Evolutionary conservation across 1,140 invertebrate species (phyloP).

Genomic region (Condylostylus longicornis): DNA sequence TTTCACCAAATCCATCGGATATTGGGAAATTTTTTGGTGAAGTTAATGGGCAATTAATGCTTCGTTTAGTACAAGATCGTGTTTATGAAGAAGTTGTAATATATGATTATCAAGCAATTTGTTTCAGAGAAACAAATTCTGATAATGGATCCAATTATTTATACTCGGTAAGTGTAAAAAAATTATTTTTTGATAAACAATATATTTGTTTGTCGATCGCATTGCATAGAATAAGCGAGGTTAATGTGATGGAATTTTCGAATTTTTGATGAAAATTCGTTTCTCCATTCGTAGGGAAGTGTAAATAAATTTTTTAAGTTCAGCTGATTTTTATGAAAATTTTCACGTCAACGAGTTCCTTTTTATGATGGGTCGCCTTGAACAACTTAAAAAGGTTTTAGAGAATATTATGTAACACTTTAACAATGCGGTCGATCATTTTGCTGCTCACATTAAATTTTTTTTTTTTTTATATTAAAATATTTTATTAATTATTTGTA

Average conservation of each 20-base stretch:
- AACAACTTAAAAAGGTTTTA: no score
- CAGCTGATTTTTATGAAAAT: not conserved
- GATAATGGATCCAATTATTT: slow-evolving; percentile 44
- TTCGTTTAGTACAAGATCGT: slow-evolving; percentile 54
- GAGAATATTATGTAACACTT: no score
- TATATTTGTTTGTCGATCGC: not conserved
- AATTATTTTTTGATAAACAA: slow-evolving; percentile 9
- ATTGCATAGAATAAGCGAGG: no score
- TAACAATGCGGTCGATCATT: no score
- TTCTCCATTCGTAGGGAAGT: no score
- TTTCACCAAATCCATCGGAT: slow-evolving; percentile 53
- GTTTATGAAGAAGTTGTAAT: slow-evolving; percentile 63
- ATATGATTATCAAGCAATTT: slow-evolving; percentile 82
- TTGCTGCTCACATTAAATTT: no score
- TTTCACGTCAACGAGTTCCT: no score
- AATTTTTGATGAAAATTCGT: no score
- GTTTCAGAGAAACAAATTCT: slow-evolving; percentile 49
- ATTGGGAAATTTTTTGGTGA: slow-evolving; percentile 81
- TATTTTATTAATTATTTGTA: not conserved
- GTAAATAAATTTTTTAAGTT: no score
- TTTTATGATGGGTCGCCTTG: no score
- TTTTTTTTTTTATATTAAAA: no score
- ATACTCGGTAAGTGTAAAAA: slow-evolving; percentile 39
- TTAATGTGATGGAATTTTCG: no score
- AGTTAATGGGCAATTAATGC: slow-evolving; percentile 63